These are phyloP conservation scores for Arnoldichthys spilopterus DNA, from an alignment of 2,797 vertebrate genomes.

Conservation along the genomic window DNA sequence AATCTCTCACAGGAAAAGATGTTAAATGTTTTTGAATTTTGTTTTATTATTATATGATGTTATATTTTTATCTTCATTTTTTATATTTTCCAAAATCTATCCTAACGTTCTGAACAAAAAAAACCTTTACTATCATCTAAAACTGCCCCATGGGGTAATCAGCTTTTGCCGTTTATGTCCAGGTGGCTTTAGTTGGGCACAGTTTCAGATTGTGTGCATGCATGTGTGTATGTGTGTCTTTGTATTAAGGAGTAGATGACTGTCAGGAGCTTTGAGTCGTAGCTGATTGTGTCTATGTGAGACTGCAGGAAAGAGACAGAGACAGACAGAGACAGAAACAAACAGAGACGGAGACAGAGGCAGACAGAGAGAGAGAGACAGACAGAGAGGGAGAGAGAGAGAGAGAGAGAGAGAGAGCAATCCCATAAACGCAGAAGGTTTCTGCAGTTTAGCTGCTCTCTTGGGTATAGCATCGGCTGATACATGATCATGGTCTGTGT, in stretches of 20 bases:
- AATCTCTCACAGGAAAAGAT: not conserved
- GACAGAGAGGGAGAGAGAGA: no score
- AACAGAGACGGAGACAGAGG: no score
- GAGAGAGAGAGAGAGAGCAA: not conserved
- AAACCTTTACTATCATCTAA: not conserved
- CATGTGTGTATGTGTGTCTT: not conserved
- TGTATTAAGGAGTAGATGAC: not conserved
- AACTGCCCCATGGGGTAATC: not conserved
- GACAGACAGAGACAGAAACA: no score
- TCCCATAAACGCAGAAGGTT: not conserved
- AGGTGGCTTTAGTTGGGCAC: no score
- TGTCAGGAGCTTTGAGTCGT: not conserved
- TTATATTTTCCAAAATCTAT: not conserved
- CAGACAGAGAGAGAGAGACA: no score
- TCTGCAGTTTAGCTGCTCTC: not conserved
- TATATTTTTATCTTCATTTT: no score
- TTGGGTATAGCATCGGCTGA: not conserved
- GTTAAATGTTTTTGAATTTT: not conserved
- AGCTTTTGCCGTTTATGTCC: not conserved
- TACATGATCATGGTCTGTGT: conserved; percentile 8
- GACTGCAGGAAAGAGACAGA: not conserved
- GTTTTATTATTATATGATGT: no score
- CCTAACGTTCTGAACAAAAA: not conserved
- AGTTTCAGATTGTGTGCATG: not conserved
- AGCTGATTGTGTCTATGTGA: not conserved